Evolutionary conservation across 2,888 invertebrate genomes (phyloP), one percentile per base, ranked within the genome.

Genomic region (Apodemia mormo): DNA sequence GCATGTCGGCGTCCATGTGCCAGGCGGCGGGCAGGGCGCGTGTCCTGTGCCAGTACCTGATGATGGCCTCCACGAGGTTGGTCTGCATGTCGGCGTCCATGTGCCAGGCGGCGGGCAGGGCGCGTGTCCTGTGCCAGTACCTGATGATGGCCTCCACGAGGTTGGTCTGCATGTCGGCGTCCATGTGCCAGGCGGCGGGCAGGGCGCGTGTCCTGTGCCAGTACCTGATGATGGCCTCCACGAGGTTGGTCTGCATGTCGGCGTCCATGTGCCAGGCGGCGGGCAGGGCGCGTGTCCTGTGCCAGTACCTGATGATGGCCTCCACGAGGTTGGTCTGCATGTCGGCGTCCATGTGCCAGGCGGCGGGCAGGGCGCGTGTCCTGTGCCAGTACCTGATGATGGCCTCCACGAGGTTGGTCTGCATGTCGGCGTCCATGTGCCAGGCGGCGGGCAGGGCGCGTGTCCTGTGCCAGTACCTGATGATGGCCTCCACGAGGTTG

Each of bases 91-190:
- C 98, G 14, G 96, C 94, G 83, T 97, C 97, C 96, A 98, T 97
- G 82, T 96, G 95, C 96, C 98, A 98, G 71, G 98, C 97, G 72
- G 96, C 96, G 65, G 97, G 96, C 77, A 99, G 94, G 69, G 96
- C 78, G 96, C 95, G 90, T 99, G 99, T 8, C 40, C 5, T 40
- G 33, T 7, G 7, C 1, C 45, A 45, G 12, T 7, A 97, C 97
- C 97, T 97, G 80, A 99, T 96, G 80, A 99, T 97, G 40, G 98
- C 97, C 89, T 99, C 99, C 14, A 99, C 97, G 86, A 98, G 96
- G 85, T 98, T 98, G 79, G 97, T 96, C 91, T 97, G 97, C 94
- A 97, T 96, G 89, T 98, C 98, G 14, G 96, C 94, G 83, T 97
- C 97, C 96, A 98, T 97, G 82, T 96, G 95, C 96, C 98, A 98